These are phyloP conservation scores for Neogale vison DNA, from an alignment of 2,113 vertebrate genomes.

Conservation along the genomic window DNA sequence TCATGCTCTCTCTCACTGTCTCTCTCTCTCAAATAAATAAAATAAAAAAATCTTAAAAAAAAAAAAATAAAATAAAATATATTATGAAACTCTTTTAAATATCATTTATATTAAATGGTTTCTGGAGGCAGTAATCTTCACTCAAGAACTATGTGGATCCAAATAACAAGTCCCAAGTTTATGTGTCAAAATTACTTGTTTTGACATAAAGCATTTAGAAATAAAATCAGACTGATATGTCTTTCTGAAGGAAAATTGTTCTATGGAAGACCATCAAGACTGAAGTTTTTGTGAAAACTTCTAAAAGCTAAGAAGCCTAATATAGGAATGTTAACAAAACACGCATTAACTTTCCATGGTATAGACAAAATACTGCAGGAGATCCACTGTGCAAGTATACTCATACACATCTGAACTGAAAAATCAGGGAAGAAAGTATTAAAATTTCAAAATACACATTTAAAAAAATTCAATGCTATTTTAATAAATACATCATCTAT, in stretches of 20 bases:
- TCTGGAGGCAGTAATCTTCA: neutral
- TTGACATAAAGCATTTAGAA: neutral
- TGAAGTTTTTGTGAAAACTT: neutral
- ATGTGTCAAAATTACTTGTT: neutral
- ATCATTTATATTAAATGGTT: neutral
- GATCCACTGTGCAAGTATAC: neutral
- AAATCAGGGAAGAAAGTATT: neutral
- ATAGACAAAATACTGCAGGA: neutral
- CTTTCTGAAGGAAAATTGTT: neutral
- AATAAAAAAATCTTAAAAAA: too few relatives aligned
- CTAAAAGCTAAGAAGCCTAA: neutral
- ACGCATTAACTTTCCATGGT: neutral
- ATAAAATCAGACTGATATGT: neutral
- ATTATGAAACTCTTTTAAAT: neutral
- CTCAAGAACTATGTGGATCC: neutral
- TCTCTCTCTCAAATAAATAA: too few relatives aligned
- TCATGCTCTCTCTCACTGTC: too few relatives aligned
- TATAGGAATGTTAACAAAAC: neutral
- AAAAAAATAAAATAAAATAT: conserved; percentile 26
- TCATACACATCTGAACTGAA: neutral
- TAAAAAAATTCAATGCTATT: neutral
- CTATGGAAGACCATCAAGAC: neutral
- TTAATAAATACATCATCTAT: neutral
- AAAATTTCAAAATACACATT: neutral
- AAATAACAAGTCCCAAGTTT: neutral